Percentiles rank a stretch among this genome's conserved stretches.
phyloP scores from a whole-genome alignment of 2,888 invertebrate species.

The Macaria liturata region DNA sequence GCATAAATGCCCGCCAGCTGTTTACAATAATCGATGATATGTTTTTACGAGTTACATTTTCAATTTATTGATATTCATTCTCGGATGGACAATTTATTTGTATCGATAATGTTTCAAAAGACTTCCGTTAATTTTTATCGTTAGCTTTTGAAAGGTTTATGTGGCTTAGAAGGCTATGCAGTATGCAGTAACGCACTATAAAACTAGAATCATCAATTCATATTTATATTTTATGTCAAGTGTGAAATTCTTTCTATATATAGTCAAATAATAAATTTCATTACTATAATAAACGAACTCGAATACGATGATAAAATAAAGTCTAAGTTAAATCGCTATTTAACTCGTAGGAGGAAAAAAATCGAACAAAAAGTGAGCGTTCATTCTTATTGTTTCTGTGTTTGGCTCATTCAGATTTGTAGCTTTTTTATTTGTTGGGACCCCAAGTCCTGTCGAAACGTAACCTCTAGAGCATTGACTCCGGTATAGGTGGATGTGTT shows the following conservation, averaged over 20 bases:
- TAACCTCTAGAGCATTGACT: constrained; percentile 72
- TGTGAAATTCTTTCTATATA: no score
- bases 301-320: constrained; percentile 9
- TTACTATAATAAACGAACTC: no score
- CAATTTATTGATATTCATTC: constrained; percentile 80
- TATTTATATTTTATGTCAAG: no score
- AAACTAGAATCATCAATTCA: no score
- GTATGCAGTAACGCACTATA: no score
- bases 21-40: constrained; percentile 81
- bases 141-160: constrained; percentile 54
- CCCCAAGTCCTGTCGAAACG: constrained; percentile 65
- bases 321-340: constrained; percentile 25
- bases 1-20: constrained; percentile 81
- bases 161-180: constrained; percentile 44
- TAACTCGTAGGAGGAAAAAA: constrained; percentile 42
- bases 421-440: constrained; percentile 61
- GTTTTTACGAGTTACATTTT: constrained; percentile 78
- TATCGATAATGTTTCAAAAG: constrained; percentile 71
- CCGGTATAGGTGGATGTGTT: constrained; percentile 55
- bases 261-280: no score
- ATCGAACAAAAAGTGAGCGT: constrained; percentile 54
- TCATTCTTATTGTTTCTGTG: constrained; percentile 65
- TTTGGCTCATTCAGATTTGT: constrained; percentile 58
- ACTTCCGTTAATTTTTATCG: constrained; percentile 68
- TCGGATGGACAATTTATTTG: constrained; percentile 75